Evolutionary conservation across 1,140 invertebrate species (phyloP).

Genomic region (Sitobion miscanthi): DNA sequence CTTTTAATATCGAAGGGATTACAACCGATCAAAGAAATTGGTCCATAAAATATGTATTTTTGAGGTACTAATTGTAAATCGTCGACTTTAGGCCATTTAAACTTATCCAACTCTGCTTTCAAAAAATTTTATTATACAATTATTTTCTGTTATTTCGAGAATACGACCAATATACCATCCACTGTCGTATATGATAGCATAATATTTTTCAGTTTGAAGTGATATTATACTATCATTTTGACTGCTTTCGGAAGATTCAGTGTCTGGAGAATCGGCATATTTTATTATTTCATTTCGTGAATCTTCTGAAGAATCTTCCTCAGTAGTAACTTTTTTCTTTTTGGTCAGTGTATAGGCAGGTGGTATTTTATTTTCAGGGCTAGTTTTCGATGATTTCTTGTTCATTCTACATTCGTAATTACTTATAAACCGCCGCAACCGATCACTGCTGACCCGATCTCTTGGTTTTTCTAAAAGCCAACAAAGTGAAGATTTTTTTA

Average conservation of each 20-base stretch:
- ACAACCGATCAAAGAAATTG: too few species aligned
- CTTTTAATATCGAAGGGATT: too few species aligned
- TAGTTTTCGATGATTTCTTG: neutral
- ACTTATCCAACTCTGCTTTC: neutral
- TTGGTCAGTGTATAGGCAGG: too few species aligned
- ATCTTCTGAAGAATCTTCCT: neutral
- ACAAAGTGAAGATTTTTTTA: neutral
- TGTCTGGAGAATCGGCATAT: neutral
- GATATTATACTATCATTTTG: neutral
- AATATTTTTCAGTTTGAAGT: neutral
- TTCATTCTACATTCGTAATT: neutral
- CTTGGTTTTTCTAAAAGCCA: neutral
- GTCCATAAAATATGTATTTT: too few species aligned
- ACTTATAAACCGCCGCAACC: neutral
- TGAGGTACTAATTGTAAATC: neutral
- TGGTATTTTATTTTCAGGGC: neutral
- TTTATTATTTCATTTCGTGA: neutral
- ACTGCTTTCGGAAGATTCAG: neutral
- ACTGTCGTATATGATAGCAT: neutral
- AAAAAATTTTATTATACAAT: too few species aligned
- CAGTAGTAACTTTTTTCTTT: neutral
- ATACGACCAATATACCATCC: neutral
- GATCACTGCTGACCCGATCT: neutral
- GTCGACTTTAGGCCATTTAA: neutral
- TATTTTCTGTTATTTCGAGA: too few species aligned